phyloP scores from a whole-genome alignment of 92 coral and sea anemone genomes.

The Actinernus sp. region DNA sequence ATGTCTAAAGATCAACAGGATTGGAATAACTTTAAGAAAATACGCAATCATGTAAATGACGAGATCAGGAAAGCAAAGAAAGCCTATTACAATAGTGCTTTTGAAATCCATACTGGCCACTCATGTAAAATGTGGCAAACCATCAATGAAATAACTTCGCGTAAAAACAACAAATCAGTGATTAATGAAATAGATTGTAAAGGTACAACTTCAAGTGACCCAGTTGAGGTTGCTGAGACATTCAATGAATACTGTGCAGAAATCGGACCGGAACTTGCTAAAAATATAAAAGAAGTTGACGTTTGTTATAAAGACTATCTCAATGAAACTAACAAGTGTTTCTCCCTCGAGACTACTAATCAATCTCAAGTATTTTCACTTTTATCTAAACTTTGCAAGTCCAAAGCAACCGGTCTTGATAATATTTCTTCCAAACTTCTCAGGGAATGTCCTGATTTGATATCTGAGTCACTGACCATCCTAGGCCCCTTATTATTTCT shows the following conservation, averaged over 20 bases:
- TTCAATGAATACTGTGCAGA: constrained; percentile 43
- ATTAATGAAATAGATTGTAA: constrained; percentile 38
- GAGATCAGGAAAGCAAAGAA: constrained; percentile 35
- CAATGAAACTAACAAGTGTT: not conserved
- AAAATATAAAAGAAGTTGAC: constrained; percentile 8
- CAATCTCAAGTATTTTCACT: constrained; percentile 41
- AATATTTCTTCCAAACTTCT: constrained; percentile 58
- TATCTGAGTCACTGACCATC: constrained; percentile 22
- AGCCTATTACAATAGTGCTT: constrained; percentile 36
- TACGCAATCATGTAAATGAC: constrained; percentile 29
- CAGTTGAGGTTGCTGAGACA: constrained; percentile 25
- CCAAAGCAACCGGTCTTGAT: constrained; percentile 66
- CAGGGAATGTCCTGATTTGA: constrained; percentile 57
- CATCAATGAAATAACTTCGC: constrained; percentile 45
- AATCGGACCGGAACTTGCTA: constrained; percentile 26
- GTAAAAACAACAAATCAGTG: constrained; percentile 29
- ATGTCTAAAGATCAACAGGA: constrained; percentile 11
- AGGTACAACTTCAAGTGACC: constrained; percentile 10
- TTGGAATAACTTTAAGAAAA: constrained; percentile 19
- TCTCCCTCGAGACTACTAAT: constrained; percentile 2
- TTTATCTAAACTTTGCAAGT: constrained; percentile 57
- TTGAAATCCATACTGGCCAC: constrained; percentile 26
- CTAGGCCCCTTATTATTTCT: too few species aligned
- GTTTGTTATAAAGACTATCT: not conserved
- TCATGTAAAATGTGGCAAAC: constrained; percentile 42